phyloP scores from a whole-genome alignment of 2,888 invertebrate genomes.

The Cosmia trapezina region DNA sequence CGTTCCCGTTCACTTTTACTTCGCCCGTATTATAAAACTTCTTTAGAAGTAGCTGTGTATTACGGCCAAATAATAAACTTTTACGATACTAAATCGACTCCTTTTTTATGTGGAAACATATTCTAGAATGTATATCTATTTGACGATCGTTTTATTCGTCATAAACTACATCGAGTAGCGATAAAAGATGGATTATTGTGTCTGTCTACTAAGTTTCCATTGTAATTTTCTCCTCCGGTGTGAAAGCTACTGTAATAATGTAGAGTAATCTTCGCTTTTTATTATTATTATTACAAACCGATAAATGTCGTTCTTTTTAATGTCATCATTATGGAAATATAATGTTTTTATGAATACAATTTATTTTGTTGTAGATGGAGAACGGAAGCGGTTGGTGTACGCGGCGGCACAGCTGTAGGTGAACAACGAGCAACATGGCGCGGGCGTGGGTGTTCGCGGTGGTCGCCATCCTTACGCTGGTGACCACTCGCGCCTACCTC shows the following conservation, averaged over 20 bases:
- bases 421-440: conserved; percentile 76
- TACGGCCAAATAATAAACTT: conserved; percentile 52
- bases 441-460: conserved; percentile 77
- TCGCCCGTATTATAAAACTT: conserved; percentile 36
- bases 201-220: conserved; percentile 36
- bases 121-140: conserved; percentile 32
- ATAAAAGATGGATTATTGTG: conserved; percentile 35
- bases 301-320: conserved; percentile 10
- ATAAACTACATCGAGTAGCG: conserved; percentile 41
- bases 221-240: conserved; percentile 25
- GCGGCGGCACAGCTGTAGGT: conserved; percentile 86
- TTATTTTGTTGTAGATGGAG: conserved; percentile 80
- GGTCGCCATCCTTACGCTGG: conserved; percentile 76
- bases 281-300: neutral
- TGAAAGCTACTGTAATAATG: conserved; percentile 16
- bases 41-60: conserved; percentile 33
- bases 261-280: neutral
- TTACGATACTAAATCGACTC: conserved; percentile 42
- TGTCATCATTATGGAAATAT: neutral
- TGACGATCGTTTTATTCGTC: conserved; percentile 39
- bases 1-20: conserved; percentile 39
- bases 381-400: conserved; percentile 75
- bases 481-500: conserved; percentile 86
- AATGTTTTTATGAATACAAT: conserved; percentile 12
- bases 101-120: conserved; percentile 30